A percentile compares a stretch with the other conserved stretches of the same genome.
Evolutionary conservation across 1,140 invertebrate genomes (phyloP).

Genomic region (Drosophila nasuta): DNA sequence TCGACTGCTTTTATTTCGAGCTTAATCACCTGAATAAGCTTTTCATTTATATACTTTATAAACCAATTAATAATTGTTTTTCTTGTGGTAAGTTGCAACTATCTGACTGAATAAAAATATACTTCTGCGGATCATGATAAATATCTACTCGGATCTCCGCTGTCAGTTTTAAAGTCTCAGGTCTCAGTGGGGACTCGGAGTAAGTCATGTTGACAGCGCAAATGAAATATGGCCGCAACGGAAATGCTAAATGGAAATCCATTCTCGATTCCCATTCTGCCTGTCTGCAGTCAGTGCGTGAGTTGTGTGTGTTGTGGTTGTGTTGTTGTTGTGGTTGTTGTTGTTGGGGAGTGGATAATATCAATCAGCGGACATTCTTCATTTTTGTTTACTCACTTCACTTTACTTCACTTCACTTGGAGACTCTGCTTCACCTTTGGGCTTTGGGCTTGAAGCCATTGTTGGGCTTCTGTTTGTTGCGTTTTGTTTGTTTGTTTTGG

Average conservation of each 20-base stretch:
- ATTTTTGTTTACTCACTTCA: conserved; percentile 78
- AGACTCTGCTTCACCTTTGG: conserved; percentile 9
- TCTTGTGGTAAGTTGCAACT: no score
- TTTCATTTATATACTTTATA: not conserved
- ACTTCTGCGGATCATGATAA: not conserved
- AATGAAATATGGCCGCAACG: conserved; percentile 73
- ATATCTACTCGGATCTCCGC: not conserved
- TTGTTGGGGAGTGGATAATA: conserved; percentile 64
- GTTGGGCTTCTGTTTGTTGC: conserved; percentile 12
- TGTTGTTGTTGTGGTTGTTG: not conserved
- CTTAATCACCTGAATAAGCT: not conserved
- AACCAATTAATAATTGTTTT: no score
- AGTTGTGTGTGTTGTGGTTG: conserved; percentile 22
- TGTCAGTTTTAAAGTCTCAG: not conserved
- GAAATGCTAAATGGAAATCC: conserved; percentile 69
- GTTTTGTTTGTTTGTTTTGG: conserved; percentile 57
- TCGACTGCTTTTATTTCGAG: not conserved
- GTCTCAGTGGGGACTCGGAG: not conserved
- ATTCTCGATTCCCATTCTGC: conserved; percentile 30
- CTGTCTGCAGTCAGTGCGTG: conserved; percentile 3
- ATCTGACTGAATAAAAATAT: no score
- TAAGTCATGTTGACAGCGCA: conserved; percentile 34
- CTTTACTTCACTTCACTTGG: conserved; percentile 8
- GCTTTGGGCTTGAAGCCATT: conserved; percentile 27
- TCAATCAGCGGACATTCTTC: conserved; percentile 81